Percentiles rank a stretch among this genome's conserved stretches.
These are phyloP conservation scores for Palaemon carinicauda DNA, from an alignment of 1,140 invertebrate species.

Conservation along the genomic window DNA sequence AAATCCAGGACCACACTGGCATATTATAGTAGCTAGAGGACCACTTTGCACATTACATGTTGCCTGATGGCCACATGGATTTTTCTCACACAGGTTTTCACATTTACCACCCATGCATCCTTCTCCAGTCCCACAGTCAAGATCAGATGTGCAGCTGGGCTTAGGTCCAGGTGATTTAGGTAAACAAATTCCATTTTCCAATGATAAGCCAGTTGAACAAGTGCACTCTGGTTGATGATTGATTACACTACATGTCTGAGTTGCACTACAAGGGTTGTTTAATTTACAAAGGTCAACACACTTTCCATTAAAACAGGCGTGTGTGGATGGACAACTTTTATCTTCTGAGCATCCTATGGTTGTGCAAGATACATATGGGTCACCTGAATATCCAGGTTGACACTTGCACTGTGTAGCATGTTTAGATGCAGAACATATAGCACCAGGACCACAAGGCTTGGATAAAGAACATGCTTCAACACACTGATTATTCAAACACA, in stretches of 20 bases:
- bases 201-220: conserved; percentile 62
- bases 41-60: conserved; percentile 73
- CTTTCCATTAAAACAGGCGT: conserved; percentile 76
- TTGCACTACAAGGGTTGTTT: conserved; percentile 78
- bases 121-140: conserved; percentile 79
- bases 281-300: conserved; percentile 81
- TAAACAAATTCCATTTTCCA: conserved; percentile 75
- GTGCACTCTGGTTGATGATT: conserved; percentile 62
- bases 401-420: conserved; percentile 85
- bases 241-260: conserved; percentile 76
- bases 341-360: conserved; percentile 77
- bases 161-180: conserved; percentile 73
- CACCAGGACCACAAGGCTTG: conserved; percentile 65
- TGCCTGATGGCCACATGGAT: conserved; percentile 79
- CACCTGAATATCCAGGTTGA: conserved; percentile 79
- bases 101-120: conserved; percentile 85
- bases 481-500: conserved; percentile 80
- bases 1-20: conserved; percentile 61
- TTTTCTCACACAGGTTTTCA: conserved; percentile 65
- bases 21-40: conserved; percentile 59
- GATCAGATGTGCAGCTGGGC: conserved; percentile 81
- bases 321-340: conserved; percentile 75
- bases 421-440: conserved; percentile 61
- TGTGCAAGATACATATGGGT: conserved; percentile 79
- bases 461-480: conserved; percentile 73